Percentiles rank a stretch among this genome's conserved stretches.
Evolutionary conservation across 2,113 vertebrate genomes (phyloP).

Genomic region (Cygnus atratus): DNA sequence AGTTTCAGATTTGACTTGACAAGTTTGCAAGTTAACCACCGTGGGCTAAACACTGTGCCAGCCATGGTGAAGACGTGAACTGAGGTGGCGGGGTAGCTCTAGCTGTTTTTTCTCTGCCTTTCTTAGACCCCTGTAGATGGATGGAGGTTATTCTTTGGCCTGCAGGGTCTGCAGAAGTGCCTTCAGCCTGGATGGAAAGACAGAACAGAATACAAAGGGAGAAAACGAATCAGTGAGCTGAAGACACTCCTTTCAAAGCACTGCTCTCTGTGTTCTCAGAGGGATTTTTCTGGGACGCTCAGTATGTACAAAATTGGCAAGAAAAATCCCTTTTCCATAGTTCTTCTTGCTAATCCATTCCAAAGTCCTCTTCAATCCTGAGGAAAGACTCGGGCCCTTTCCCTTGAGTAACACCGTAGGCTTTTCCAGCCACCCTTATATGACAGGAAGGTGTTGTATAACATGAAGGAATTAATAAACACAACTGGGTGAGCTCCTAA

Average conservation of each 20-base stretch:
- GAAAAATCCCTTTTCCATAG: neutral
- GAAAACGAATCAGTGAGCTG: neutral
- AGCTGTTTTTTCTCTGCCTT: neutral
- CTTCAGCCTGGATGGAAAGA: neutral
- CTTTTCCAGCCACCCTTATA: constrained; percentile 4
- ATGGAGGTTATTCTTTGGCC: neutral
- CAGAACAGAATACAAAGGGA: neutral
- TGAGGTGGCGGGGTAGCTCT: neutral
- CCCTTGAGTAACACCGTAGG: neutral
- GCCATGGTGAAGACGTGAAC: neutral
- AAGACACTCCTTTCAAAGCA: neutral
- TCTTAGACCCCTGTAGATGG: neutral
- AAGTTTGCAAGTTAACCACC: neutral
- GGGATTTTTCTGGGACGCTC: neutral
- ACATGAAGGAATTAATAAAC: neutral
- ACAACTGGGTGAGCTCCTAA: neutral
- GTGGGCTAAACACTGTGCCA: neutral
- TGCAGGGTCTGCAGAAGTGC: neutral
- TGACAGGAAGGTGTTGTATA: neutral
- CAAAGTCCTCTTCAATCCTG: neutral
- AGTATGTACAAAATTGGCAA: neutral
- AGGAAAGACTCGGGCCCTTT: neutral
- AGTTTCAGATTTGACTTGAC: neutral
- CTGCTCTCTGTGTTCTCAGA: neutral
- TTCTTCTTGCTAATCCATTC: neutral